Evolutionary conservation across 2,113 vertebrate species (phyloP).

Genomic region (Nerophis ophidion): DNA sequence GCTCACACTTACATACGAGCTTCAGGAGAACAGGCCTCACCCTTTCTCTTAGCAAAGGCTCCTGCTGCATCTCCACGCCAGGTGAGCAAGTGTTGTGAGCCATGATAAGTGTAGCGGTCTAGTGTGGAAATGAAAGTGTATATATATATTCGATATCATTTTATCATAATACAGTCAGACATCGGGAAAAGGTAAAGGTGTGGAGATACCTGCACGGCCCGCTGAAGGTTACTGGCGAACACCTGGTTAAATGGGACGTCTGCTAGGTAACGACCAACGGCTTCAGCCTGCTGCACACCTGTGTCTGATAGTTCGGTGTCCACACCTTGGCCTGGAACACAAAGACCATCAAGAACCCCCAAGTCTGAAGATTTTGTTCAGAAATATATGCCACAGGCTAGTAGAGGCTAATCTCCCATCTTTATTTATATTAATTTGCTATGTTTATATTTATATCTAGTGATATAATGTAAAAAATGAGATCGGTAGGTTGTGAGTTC

Average conservation of each 20-base stretch:
- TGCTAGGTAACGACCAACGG: constrained; percentile 79
- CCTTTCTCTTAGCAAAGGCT: constrained; percentile 85
- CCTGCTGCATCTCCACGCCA: constrained; percentile 73
- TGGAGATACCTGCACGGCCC: constrained; percentile 78
- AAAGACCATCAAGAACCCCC: neutral
- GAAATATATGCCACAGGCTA: too few species aligned
- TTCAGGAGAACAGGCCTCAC: constrained; percentile 48
- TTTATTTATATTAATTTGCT: too few species aligned
- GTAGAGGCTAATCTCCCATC: too few species aligned
- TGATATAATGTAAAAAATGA: too few species aligned
- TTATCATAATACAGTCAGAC: too few species aligned
- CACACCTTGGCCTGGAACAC: constrained; percentile 83
- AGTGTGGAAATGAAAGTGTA: constrained; percentile 23
- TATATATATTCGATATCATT: too few species aligned
- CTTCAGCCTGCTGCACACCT: constrained; percentile 81
- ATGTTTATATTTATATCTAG: too few species aligned
- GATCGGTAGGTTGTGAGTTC: too few species aligned
- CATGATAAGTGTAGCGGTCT: constrained; percentile 86
- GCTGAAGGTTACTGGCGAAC: constrained; percentile 83
- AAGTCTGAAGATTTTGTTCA: neutral
- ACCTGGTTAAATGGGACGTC: constrained; percentile 78
- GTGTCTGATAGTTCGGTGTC: constrained; percentile 82
- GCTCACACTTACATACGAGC: neutral
- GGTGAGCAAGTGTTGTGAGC: constrained; percentile 75
- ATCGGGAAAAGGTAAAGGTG: neutral